Percentiles rank a stretch among this genome's conserved stretches.
Evolutionary conservation across 2,888 invertebrate species (phyloP).

Genomic region (Altica lythri): DNA sequence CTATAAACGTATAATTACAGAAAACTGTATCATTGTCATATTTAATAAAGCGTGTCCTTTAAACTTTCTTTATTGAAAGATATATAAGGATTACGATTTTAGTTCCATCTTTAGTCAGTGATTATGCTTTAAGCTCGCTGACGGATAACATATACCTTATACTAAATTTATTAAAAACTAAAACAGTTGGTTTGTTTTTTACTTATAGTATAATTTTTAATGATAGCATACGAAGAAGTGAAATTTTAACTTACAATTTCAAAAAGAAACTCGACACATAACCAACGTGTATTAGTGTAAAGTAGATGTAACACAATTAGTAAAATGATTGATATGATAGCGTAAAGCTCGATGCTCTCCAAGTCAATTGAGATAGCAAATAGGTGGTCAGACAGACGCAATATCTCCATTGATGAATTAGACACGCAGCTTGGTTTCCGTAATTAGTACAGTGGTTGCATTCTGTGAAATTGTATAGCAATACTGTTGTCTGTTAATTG

Average conservation of each 20-base stretch:
- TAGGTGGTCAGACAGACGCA: conserved; percentile 35
- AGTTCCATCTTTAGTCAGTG: too few relatives aligned
- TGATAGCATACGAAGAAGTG: too few relatives aligned
- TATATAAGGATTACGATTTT: too few relatives aligned
- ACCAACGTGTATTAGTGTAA: conserved; percentile 7
- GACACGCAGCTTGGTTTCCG: conserved; percentile 32
- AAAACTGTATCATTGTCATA: too few relatives aligned
- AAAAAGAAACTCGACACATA: not conserved
- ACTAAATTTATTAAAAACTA: too few relatives aligned
- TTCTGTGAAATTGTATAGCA: conserved; percentile 33
- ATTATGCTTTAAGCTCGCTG: too few relatives aligned
- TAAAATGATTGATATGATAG: conserved; percentile 40
- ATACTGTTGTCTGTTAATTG: conserved; percentile 9
- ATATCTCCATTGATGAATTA: conserved; percentile 38
- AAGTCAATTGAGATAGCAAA: conserved; percentile 37
- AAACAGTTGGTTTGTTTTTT: too few relatives aligned
- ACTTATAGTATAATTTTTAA: too few relatives aligned
- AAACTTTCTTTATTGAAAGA: too few relatives aligned
- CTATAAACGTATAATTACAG: too few relatives aligned
- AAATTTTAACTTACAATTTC: not conserved
- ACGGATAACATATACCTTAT: too few relatives aligned
- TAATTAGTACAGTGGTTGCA: conserved; percentile 32
- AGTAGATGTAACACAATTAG: conserved; percentile 17
- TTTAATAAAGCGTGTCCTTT: too few relatives aligned
- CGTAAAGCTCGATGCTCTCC: conserved; percentile 34